Percentiles rank a stretch among this genome's conserved stretches.
phyloP scores from a whole-genome alignment of 2,888 invertebrate species.

The Coecobrya sp. region DNA sequence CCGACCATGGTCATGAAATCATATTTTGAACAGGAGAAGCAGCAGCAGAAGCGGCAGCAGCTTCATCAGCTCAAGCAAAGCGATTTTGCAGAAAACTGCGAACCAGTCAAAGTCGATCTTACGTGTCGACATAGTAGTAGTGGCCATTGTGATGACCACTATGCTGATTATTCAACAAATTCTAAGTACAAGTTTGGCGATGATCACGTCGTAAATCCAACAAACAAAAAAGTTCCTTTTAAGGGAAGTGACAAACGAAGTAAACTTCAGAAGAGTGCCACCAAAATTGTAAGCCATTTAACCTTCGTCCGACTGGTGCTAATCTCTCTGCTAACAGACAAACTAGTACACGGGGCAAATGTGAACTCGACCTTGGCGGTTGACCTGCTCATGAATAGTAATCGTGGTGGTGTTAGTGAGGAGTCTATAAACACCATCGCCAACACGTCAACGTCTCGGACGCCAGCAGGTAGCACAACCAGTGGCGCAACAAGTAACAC shows the following conservation, averaged over 20 bases:
- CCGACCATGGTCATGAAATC: conserved; percentile 78
- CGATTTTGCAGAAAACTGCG: not conserved
- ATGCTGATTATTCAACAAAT: conserved; percentile 4
- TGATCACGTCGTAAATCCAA: conserved; percentile 17
- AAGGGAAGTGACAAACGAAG: conserved; percentile 50
- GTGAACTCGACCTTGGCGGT: conserved; percentile 71
- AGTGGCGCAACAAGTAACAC: not conserved
- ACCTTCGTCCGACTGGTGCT: conserved; percentile 64
- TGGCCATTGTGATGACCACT: not conserved
- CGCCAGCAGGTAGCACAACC: conserved; percentile 16
- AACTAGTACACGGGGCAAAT: conserved; percentile 60
- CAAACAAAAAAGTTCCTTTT: conserved; percentile 57
- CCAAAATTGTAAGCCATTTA: not conserved
- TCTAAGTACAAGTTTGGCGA: conserved; percentile 3
- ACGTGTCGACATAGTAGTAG: not conserved
- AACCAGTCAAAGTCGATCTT: not conserved
- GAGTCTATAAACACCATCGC: not conserved
- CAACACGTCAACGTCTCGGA: conserved; percentile 20
- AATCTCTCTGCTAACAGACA: conserved; percentile 69
- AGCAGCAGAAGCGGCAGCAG: conserved; percentile 34
- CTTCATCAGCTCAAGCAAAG: conserved; percentile 4
- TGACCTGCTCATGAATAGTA: conserved; percentile 73
- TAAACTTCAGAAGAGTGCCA: conserved; percentile 41
- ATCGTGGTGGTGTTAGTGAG: conserved; percentile 7
- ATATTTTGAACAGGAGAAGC: conserved; percentile 52